phyloP scores from a whole-genome alignment of 1,140 invertebrate species.

The Drosophila melanica region DNA sequence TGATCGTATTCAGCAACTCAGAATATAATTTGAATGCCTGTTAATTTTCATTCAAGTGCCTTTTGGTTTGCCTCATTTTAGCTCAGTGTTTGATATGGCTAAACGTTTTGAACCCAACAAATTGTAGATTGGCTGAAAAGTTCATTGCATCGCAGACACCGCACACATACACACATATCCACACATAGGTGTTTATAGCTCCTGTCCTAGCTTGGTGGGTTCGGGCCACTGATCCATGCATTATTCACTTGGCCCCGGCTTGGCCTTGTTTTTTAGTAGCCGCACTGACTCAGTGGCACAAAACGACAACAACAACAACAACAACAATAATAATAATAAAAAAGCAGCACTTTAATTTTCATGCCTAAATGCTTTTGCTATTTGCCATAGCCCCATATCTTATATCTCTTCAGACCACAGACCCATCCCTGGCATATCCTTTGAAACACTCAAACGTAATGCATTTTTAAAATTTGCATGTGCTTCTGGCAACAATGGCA shows the following conservation, averaged over 20 bases:
- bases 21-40: too few species aligned
- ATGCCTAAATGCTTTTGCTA: conserved; percentile 48
- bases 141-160: conserved; percentile 54
- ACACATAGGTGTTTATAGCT: background rate
- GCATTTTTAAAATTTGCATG: conserved; percentile 78
- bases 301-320: conserved; percentile 7
- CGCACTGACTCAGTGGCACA: conserved; percentile 16
- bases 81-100: conserved; percentile 57
- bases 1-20: too few species aligned
- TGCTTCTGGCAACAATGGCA: conserved; percentile 52
- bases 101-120: conserved; percentile 57
- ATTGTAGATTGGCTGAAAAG: conserved; percentile 51
- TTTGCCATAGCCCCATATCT: conserved; percentile 37
- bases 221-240: conserved; percentile 43
- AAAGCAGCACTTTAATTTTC: conserved; percentile 46
- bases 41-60: conserved; percentile 26
- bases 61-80: conserved; percentile 42
- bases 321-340: conserved; percentile 12
- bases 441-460: conserved; percentile 69
- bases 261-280: conserved; percentile 60
- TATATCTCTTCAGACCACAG: background rate
- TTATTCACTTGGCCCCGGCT: conserved; percentile 35
- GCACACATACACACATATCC: background rate
- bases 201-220: conserved; percentile 3
- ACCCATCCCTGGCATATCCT: background rate